Conservation (phyloP, 2,113 vertebrate genomes). For the Argyrosomus japonicus region DNA sequence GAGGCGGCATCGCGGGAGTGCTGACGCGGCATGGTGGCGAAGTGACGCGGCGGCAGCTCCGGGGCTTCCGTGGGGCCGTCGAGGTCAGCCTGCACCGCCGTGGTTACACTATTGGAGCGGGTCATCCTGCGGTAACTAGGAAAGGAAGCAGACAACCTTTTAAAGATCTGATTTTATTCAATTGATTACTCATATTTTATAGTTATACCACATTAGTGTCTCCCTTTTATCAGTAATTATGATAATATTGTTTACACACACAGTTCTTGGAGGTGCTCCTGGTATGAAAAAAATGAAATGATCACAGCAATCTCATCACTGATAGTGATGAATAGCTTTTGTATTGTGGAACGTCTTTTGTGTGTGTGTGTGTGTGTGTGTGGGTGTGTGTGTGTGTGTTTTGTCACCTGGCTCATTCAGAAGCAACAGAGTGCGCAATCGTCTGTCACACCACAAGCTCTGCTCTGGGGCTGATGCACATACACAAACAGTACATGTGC, state of each 20-base stretch:
- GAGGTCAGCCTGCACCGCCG: slow-evolving; percentile 92
- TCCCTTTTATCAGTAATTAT: slow-evolving; percentile 20
- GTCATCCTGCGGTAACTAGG: slow-evolving; percentile 77
- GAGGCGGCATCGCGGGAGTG: slow-evolving; percentile 92
- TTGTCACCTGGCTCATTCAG: slow-evolving; percentile 78
- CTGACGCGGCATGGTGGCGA: slow-evolving; percentile 89
- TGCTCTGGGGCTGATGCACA: slow-evolving; percentile 24
- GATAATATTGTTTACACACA: slow-evolving; percentile 34
- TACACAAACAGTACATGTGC: slow-evolving; percentile 24
- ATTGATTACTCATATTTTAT: neutral
- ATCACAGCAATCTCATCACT: slow-evolving; percentile 50
- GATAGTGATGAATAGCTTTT: slow-evolving; percentile 57
- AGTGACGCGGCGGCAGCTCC: slow-evolving; percentile 68
- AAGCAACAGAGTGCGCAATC: slow-evolving; percentile 65
- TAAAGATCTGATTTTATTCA: neutral
- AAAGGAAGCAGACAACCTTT: neutral
- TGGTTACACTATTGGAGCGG: slow-evolving; percentile 88
- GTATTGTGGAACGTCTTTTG: slow-evolving; percentile 38
- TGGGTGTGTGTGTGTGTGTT: slow-evolving; percentile 51
- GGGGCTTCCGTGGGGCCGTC: slow-evolving; percentile 58
- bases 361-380: too few species aligned
- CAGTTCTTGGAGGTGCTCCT: slow-evolving; percentile 8
- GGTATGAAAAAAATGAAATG: slow-evolving; percentile 16
- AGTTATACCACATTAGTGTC: neutral
- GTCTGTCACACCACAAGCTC: slow-evolving; percentile 50